phyloP scores from a whole-genome alignment of 2,888 invertebrate genomes.

The Phania funesta region DNA sequence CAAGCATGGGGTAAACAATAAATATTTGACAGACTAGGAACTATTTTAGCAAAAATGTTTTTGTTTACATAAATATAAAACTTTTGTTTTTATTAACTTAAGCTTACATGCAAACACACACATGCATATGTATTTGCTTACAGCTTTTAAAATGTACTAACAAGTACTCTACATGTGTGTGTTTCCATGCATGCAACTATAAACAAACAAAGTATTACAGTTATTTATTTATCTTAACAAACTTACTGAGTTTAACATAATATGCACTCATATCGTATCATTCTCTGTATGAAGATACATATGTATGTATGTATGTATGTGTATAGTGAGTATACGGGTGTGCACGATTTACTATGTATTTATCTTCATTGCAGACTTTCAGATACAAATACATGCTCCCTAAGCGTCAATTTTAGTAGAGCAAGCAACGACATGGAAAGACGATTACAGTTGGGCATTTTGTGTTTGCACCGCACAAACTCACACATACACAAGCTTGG shows the following conservation, averaged over 20 bases:
- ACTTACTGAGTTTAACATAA: conserved; percentile 17
- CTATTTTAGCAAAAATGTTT: not conserved
- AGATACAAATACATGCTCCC: conserved; percentile 16
- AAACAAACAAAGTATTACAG: conserved; percentile 28
- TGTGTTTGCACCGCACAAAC: conserved; percentile 1
- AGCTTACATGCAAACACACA: not conserved
- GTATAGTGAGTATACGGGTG: not conserved
- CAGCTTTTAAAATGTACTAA: too few relatives aligned
- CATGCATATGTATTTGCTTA: not conserved
- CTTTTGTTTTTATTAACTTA: conserved; percentile 41
- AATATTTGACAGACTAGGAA: conserved; percentile 34
- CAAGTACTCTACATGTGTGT: too few relatives aligned
- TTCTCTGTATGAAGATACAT: too few relatives aligned
- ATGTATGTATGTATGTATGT: too few relatives aligned
- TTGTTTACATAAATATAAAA: not conserved
- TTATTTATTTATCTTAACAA: conserved; percentile 39
- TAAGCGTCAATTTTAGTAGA: conserved; percentile 32
- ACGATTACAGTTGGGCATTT: conserved; percentile 55
- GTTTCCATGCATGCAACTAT: not conserved
- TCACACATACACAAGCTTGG: not conserved
- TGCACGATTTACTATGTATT: conserved; percentile 1
- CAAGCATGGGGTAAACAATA: conserved; percentile 21
- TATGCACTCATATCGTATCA: not conserved
- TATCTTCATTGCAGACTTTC: conserved; percentile 38
- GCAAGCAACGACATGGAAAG: conserved; percentile 44